These are phyloP conservation scores for Bufotes viridis DNA, from an alignment of 2,797 vertebrate genomes.

Conservation along the genomic window DNA sequence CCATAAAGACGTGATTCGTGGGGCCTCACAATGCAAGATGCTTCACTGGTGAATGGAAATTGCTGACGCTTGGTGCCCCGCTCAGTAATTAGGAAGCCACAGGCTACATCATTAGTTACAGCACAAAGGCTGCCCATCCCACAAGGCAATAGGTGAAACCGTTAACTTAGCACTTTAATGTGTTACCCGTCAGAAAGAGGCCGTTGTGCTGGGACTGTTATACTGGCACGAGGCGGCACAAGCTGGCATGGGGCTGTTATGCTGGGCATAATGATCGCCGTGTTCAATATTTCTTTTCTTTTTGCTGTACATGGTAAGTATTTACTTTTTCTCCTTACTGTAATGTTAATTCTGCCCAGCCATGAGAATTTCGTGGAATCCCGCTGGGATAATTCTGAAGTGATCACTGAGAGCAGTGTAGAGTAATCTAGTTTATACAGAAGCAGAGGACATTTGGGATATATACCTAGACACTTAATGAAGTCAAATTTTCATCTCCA, in stretches of 20 bases:
- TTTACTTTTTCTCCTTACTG: slow-evolving; percentile 29
- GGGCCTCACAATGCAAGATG: neutral
- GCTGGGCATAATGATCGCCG: slow-evolving; percentile 24
- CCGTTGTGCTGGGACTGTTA: slow-evolving; percentile 6
- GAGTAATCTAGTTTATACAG: slow-evolving; percentile 32
- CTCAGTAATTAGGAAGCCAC: slow-evolving; percentile 4
- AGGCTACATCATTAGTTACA: slow-evolving; percentile 13
- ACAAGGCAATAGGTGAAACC: slow-evolving; percentile 13
- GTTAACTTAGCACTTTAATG: slow-evolving; percentile 10
- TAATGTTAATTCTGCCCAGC: slow-evolving; percentile 32
- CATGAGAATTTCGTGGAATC: slow-evolving; percentile 29
- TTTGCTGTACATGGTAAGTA: slow-evolving; percentile 25
- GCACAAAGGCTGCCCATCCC: slow-evolving; percentile 2
- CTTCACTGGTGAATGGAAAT: slow-evolving; percentile 18
- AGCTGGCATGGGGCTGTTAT: slow-evolving; percentile 29
- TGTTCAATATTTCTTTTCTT: slow-evolving; percentile 29
- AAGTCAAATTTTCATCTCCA: slow-evolving; percentile 31
- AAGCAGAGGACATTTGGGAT: slow-evolving; percentile 33
- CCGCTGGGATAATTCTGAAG: slow-evolving; percentile 31
- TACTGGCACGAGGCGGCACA: slow-evolving; percentile 20
- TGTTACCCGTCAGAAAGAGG: neutral
- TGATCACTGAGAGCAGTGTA: slow-evolving; percentile 30
- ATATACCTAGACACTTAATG: slow-evolving; percentile 31
- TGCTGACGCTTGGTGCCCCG: slow-evolving; percentile 5
- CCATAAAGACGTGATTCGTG: slow-evolving; percentile 19